Percentiles rank a stretch among this genome's conserved stretches.
Conservation (phyloP, 2,113 vertebrate species). For the Hemicordylus capensis region DNA sequence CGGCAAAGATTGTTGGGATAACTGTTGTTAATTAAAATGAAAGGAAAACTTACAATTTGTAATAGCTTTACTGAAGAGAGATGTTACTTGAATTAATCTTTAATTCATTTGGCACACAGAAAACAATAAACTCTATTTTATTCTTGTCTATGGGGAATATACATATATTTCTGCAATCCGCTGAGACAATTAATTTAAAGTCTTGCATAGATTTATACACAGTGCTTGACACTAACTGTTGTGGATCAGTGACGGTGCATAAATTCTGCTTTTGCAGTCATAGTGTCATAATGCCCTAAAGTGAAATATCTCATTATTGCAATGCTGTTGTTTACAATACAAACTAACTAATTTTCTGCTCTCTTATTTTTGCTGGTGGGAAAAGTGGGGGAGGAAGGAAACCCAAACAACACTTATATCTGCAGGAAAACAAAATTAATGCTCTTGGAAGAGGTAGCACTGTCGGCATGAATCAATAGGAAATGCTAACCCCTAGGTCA, state of each 20-base stretch:
- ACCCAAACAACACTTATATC: neutral
- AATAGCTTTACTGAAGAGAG: neutral
- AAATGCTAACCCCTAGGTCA: slow-evolving; percentile 4
- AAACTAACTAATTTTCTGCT: neutral
- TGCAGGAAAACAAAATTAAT: neutral
- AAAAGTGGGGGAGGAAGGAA: neutral
- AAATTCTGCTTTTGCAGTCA: neutral
- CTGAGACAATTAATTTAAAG: neutral
- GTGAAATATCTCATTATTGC: neutral
- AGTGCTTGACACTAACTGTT: neutral
- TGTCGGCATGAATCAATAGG: slow-evolving; percentile 4
- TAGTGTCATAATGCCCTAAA: neutral
- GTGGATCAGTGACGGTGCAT: neutral
- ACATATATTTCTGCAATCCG: neutral
- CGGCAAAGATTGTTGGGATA: neutral
- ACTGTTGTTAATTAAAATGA: neutral
- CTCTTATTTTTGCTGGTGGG: neutral
- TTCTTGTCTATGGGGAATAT: neutral
- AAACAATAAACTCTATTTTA: neutral
- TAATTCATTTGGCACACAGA: neutral
- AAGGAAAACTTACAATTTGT: neutral
- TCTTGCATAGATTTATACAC: neutral
- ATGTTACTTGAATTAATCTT: neutral
- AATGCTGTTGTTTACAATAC: slow-evolving; percentile 6
- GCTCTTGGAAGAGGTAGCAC: slow-evolving; percentile 1